Percentiles rank a stretch among this genome's conserved stretches.
These are phyloP conservation scores for Oostethus manadensis DNA, from an alignment of 2,113 vertebrate genomes.

Conservation along the genomic window DNA sequence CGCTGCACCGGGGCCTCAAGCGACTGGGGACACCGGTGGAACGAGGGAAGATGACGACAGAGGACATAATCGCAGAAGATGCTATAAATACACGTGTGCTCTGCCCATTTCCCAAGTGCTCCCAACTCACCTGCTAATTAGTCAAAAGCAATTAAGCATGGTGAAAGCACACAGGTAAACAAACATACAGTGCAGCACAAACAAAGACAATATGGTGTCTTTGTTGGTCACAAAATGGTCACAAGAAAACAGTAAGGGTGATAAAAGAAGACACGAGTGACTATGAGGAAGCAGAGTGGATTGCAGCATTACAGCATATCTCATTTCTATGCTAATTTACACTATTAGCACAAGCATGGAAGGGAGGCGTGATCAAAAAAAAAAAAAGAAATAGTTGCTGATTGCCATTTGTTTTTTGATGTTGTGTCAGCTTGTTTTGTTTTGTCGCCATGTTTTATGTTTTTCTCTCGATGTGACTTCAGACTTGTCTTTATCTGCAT, in stretches of 20 bases:
- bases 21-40: constrained; percentile 43
- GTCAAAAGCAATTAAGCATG: constrained; percentile 60
- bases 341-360: constrained; percentile 47
- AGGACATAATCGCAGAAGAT: constrained; percentile 26
- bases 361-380: constrained; percentile 17
- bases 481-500: too few species aligned
- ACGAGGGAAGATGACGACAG: constrained; percentile 36
- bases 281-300: constrained; percentile 47
- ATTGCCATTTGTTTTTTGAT: constrained; percentile 56
- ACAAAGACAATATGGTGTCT: constrained; percentile 1
- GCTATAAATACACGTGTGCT: constrained; percentile 25
- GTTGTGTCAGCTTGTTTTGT: constrained; percentile 1
- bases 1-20: constrained; percentile 35
- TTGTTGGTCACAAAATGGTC: too few species aligned
- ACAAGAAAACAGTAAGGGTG: background rate
- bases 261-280: constrained; percentile 20
- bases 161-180: constrained; percentile 58
- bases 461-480: too few species aligned
- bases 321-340: constrained; percentile 72
- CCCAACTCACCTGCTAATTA: constrained; percentile 64
- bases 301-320: constrained; percentile 59
- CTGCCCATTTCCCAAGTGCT: constrained; percentile 40
- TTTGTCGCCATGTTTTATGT: too few species aligned
- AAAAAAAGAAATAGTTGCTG: constrained; percentile 40
- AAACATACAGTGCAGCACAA: constrained; percentile 24